phyloP scores from a whole-genome alignment of 2,797 vertebrate species.

The Antennarius maculatus region DNA sequence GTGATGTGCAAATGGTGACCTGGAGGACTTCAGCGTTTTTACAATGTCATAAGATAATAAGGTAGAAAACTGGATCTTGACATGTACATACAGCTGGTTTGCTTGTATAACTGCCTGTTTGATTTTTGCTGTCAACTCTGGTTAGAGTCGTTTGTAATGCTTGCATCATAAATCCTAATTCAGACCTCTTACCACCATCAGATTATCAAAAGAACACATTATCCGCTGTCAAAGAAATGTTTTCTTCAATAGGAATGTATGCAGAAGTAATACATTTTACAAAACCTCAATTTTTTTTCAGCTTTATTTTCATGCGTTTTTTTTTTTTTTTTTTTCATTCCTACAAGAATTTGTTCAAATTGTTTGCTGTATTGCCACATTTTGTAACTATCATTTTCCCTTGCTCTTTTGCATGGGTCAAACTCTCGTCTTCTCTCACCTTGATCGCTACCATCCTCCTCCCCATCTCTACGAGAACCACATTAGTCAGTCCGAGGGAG shows the following conservation, averaged over 20 bases:
- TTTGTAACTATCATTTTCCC: neutral
- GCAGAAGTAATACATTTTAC: too few species aligned
- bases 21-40: neutral
- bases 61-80: neutral
- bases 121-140: neutral
- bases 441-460: neutral
- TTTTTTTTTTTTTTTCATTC: too few species aligned
- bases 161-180: neutral
- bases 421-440: neutral
- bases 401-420: neutral
- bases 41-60: slow-evolving; percentile 11
- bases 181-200: slow-evolving; percentile 4
- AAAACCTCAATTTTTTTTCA: too few species aligned
- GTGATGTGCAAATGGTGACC: slow-evolving; percentile 18
- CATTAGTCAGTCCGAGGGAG: slow-evolving; percentile 20
- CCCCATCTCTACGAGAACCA: slow-evolving; percentile 1
- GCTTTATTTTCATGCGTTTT: too few species aligned
- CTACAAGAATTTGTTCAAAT: neutral
- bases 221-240: neutral
- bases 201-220: neutral
- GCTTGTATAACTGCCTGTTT: neutral
- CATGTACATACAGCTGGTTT: neutral
- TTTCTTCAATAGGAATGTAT: too few species aligned
- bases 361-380: neutral
- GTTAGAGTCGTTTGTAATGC: neutral